Evolutionary conservation across 2,797 vertebrate species (phyloP).

Genomic region (Rallus crepitans): DNA sequence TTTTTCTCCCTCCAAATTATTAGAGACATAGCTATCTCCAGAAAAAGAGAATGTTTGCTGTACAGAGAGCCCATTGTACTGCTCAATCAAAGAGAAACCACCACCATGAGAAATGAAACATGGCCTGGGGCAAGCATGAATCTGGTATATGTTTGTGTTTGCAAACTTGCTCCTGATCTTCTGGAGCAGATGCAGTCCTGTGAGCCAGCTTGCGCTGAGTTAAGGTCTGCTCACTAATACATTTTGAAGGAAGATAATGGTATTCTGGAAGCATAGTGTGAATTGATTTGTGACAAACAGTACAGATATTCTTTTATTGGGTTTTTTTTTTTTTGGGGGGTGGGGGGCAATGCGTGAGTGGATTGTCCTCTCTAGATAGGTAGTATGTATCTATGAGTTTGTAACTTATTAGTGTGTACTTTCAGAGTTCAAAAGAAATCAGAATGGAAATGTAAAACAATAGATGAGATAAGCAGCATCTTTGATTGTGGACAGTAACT

Average conservation of each 20-base stretch:
- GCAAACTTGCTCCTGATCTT: not conserved
- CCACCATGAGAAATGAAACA: not conserved
- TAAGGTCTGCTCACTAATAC: not conserved
- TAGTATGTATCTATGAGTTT: not conserved
- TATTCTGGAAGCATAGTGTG: not conserved
- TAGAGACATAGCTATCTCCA: not conserved
- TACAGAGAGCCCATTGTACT: constrained; percentile 49
- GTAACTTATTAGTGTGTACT: not conserved
- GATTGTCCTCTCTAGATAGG: not conserved
- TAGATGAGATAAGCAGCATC: not conserved
- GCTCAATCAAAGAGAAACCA: not conserved
- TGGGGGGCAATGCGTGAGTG: no score
- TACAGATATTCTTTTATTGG: not conserved
- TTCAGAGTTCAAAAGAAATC: not conserved
- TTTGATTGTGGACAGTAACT: not conserved
- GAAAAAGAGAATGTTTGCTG: constrained; percentile 19
- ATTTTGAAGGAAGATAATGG: not conserved
- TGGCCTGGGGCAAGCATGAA: not conserved
- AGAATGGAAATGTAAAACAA: not conserved
- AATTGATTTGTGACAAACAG: not conserved
- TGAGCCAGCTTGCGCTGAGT: not conserved
- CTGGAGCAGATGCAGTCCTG: not conserved
- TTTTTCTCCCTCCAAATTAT: not conserved
- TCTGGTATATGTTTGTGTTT: not conserved
- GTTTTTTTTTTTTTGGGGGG: not conserved